Evolutionary conservation across 2,113 vertebrate genomes (phyloP).

Genomic region (Platysternon megacephalum): DNA sequence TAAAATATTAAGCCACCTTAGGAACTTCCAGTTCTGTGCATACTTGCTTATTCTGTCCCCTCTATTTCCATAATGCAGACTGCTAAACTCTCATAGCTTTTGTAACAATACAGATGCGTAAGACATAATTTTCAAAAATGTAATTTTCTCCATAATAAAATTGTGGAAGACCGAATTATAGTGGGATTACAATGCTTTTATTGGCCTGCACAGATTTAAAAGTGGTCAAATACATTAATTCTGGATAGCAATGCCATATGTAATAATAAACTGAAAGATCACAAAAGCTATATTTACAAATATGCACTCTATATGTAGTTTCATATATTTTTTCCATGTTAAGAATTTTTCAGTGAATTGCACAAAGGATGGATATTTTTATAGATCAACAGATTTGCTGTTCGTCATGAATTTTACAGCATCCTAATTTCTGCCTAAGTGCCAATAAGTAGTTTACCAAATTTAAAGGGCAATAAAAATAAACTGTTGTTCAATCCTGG

Average conservation of each 20-base stretch:
- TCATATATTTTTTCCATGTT: not conserved
- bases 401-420: slow-evolving; percentile 16
- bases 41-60: not conserved
- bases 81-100: not conserved
- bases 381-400: not conserved
- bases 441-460: slow-evolving; percentile 52
- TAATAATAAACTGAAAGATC: not conserved
- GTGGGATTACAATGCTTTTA: not conserved
- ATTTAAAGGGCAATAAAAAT: slow-evolving; percentile 46
- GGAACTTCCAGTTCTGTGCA: not conserved
- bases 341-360: not conserved
- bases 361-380: not conserved
- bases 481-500: slow-evolving; percentile 37
- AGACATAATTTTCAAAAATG: not conserved
- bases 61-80: not conserved
- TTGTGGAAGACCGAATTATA: not conserved
- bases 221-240: not conserved
- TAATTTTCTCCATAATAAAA: not conserved
- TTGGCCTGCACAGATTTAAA: not conserved
- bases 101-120: not conserved
- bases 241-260: not conserved
- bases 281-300: not conserved
- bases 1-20: not conserved
- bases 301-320: not conserved
- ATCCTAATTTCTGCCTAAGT: slow-evolving; percentile 41